A percentile compares a stretch with the other conserved stretches of the same genome.
These are phyloP conservation scores for Ciconia nigra DNA, from an alignment of 2,797 vertebrate species.

Conservation along the genomic window DNA sequence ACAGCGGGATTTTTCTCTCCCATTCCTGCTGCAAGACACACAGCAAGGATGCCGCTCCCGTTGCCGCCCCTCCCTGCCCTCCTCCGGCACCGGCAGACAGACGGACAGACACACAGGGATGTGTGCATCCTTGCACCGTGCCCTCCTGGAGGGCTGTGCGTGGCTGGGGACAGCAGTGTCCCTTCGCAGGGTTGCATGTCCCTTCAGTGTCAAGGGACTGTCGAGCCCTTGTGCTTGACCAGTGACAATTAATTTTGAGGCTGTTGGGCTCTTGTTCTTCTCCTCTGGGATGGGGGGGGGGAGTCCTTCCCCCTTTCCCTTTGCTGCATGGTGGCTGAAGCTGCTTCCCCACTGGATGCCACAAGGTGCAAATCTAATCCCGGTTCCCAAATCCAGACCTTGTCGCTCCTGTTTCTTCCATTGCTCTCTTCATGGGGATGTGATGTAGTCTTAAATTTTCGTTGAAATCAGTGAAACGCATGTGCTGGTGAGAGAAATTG, in stretches of 20 bases:
- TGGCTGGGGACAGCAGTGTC: neutral
- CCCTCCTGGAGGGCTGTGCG: neutral
- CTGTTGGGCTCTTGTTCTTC: rapidly evolving
- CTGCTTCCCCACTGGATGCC: neutral
- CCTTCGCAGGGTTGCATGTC: rapidly evolving
- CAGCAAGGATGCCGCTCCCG: neutral
- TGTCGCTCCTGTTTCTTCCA: neutral
- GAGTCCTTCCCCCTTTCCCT: neutral
- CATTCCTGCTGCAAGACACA: neutral
- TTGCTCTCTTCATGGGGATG: rapidly evolving
- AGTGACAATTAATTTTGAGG: neutral
- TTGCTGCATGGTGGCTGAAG: neutral
- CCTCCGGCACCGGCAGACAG: rapidly evolving
- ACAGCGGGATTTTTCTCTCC: slow-evolving; percentile 6
- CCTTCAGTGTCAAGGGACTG: neutral
- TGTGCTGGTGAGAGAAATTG: rapidly evolving
- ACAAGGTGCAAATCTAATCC: neutral
- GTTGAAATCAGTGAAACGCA: rapidly evolving
- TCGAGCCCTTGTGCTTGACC: rapidly evolving
- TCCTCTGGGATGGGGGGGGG: rapidly evolving
- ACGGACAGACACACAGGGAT: rapidly evolving
- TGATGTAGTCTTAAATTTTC: neutral
- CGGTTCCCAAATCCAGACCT: neutral
- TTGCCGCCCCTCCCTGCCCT: neutral
- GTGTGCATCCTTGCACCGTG: rapidly evolving